Evolutionary conservation across 2,888 invertebrate species (phyloP).

Genomic region (Luffia ferchaultella): DNA sequence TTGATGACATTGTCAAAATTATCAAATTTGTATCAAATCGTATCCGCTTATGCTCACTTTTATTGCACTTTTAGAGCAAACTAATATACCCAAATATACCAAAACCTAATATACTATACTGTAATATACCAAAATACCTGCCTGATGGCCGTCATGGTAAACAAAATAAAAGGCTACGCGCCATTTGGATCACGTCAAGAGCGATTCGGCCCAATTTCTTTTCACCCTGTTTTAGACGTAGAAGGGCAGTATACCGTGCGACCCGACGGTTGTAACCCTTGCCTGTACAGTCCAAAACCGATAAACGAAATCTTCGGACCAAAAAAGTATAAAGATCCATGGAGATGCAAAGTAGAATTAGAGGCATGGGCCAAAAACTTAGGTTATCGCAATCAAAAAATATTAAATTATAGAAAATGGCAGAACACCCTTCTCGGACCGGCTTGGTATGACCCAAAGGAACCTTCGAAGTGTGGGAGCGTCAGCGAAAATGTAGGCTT

Average conservation of each 20-base stretch:
- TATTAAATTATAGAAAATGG: slow-evolving; percentile 32
- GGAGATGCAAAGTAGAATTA: slow-evolving; percentile 42
- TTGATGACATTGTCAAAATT: no score
- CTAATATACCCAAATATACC: no score
- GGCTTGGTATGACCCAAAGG: slow-evolving; percentile 34
- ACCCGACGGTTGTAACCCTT: slow-evolving; percentile 36
- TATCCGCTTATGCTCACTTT: no score
- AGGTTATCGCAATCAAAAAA: slow-evolving; percentile 43
- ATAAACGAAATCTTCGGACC: slow-evolving; percentile 28
- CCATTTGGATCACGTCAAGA: slow-evolving; percentile 27
- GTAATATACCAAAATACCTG: no score
- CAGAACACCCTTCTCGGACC: slow-evolving; percentile 34
- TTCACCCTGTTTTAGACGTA: slow-evolving; percentile 39
- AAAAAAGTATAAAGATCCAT: slow-evolving; percentile 36
- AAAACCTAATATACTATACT: no score
- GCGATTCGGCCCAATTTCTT: slow-evolving; percentile 34
- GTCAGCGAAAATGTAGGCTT: slow-evolving; percentile 41
- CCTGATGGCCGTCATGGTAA: no score
- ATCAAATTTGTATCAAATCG: no score
- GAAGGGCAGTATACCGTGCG: slow-evolving; percentile 29
- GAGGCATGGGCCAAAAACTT: slow-evolving; percentile 49
- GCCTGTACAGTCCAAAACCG: slow-evolving; percentile 33
- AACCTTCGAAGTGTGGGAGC: slow-evolving; percentile 22
- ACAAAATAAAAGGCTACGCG: no score
- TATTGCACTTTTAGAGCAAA: no score